Evolutionary conservation across 2,113 vertebrate genomes (phyloP).

Genomic region (Catharus fuscescens): DNA sequence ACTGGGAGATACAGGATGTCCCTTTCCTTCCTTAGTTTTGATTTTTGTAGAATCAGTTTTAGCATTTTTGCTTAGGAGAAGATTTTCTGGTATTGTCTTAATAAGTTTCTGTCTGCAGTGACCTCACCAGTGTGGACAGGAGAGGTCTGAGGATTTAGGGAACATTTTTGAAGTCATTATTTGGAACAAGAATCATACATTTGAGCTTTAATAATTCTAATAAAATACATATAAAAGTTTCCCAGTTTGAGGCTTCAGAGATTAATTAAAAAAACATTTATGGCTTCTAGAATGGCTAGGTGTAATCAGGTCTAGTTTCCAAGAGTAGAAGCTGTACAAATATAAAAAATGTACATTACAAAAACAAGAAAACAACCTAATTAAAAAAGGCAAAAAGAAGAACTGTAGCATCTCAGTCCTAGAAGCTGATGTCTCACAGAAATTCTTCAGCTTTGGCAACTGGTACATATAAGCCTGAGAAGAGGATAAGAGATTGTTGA

Average conservation of each 20-base stretch:
- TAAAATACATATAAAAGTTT: neutral
- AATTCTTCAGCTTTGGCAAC: neutral
- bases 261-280: neutral
- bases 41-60: neutral
- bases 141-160: neutral
- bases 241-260: neutral
- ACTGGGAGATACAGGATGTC: neutral
- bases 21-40: neutral
- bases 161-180: neutral
- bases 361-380: neutral
- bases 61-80: neutral
- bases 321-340: neutral
- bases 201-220: neutral
- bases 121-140: neutral
- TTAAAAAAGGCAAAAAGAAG: neutral
- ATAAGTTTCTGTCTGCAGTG: neutral
- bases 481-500: neutral
- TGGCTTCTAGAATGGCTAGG: neutral
- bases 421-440: neutral
- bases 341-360: neutral
- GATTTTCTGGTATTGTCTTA: neutral
- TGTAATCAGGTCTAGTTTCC: neutral
- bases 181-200: neutral
- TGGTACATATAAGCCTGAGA: neutral
- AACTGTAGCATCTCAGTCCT: neutral